phyloP scores from a whole-genome alignment of 2,113 vertebrate species.

The Carettochelys insculpta region DNA sequence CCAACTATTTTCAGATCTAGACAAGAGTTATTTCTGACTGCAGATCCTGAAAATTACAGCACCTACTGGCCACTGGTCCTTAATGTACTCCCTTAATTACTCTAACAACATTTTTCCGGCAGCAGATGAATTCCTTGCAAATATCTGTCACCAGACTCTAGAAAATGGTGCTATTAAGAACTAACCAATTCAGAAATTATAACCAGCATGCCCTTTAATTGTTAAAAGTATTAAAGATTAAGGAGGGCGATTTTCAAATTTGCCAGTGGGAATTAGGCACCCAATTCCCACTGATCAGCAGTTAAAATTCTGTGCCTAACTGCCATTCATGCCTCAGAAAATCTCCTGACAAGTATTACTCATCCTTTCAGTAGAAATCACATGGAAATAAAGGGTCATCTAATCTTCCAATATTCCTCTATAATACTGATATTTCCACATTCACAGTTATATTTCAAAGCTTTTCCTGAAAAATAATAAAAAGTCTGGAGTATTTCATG shows the following conservation, averaged over 20 bases:
- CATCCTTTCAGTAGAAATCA: background rate
- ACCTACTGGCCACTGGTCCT: background rate
- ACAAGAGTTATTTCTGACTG: background rate
- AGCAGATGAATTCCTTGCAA: background rate
- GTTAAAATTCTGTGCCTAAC: background rate
- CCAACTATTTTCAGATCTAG: background rate
- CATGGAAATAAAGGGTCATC: background rate
- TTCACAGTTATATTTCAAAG: background rate
- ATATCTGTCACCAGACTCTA: background rate
- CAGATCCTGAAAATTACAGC: background rate
- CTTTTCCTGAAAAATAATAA: background rate
- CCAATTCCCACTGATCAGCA: background rate
- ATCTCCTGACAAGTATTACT: background rate
- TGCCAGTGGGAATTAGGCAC: background rate
- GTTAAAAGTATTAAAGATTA: background rate
- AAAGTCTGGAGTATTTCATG: fast-evolving
- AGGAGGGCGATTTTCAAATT: background rate
- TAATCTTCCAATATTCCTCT: background rate
- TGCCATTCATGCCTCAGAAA: background rate
- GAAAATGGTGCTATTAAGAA: background rate
- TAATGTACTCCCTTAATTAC: background rate
- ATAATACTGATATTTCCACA: too few species aligned
- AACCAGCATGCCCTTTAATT: background rate
- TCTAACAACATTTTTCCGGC: background rate
- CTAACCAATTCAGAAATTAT: background rate